A percentile compares a stretch with the other conserved stretches of the same genome.
These are phyloP conservation scores for Gymnosoma rotundatum DNA, from an alignment of 2,888 invertebrate genomes.

Conservation along the genomic window DNA sequence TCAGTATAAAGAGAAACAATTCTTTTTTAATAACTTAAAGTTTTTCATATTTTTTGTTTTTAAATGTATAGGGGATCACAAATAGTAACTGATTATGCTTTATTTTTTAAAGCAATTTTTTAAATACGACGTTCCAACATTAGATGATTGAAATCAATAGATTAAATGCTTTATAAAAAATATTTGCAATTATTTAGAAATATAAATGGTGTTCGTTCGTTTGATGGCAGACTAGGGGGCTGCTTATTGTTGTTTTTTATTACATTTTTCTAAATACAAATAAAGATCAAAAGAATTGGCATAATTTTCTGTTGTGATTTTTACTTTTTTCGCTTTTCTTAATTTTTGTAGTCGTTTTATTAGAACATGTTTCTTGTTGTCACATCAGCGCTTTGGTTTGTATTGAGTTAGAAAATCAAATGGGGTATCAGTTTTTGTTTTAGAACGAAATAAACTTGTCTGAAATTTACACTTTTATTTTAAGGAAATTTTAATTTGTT, in stretches of 20 bases:
- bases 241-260: slow-evolving; percentile 14
- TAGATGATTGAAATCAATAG: too few species aligned
- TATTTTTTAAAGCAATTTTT: too few species aligned
- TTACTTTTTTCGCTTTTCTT: slow-evolving; percentile 31
- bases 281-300: slow-evolving; percentile 67
- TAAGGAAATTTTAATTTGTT: slow-evolving; percentile 57
- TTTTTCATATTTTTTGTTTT: too few species aligned
- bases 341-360: slow-evolving; percentile 36
- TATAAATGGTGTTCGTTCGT: slow-evolving; percentile 46
- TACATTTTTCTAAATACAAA: slow-evolving; percentile 3
- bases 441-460: slow-evolving; percentile 23
- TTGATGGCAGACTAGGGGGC: slow-evolving; percentile 6
- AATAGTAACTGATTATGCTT: too few species aligned
- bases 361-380: slow-evolving; percentile 75
- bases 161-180: neutral
- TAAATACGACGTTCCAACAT: too few species aligned
- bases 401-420: slow-evolving; percentile 48
- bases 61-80: too few species aligned
- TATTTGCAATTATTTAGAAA: neutral
- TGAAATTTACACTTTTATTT: slow-evolving; percentile 48
- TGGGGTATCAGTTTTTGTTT: slow-evolving; percentile 17
- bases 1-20: neutral
- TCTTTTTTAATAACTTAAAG: too few species aligned
- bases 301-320: slow-evolving; percentile 23
- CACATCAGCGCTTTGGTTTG: slow-evolving; percentile 79